Base-by-base conservation (phyloP, 2,888 invertebrate species). In the Mactromeris polynyma region DNA sequence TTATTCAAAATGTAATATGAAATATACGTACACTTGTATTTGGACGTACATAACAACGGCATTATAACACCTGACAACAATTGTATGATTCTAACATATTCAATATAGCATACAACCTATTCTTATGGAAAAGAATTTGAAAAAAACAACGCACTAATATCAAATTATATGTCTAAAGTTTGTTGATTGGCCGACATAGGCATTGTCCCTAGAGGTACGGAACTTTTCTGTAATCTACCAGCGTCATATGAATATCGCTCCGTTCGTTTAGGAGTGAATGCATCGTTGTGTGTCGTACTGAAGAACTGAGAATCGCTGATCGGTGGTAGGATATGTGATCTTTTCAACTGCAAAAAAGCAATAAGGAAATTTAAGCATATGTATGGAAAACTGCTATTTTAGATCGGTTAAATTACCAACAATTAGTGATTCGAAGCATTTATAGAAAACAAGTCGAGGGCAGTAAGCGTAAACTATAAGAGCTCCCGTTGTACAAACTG, bases 161-260 rank as follows among this genome's bases (percentile, higher is more conserved):
- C 26, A 26, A 26, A 64, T 11, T 26, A 84, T 78, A 84, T 73
- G 36, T 84, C 84, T 77, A 84, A 78, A 36, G 31, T 84, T 21
- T 73, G 6, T 46, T 83, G 69, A 40, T 38, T 7, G 0, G 4
- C n/a, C 33, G 40, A 31, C 19, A 58, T 36, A 31, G 85, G 33
- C 92, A 96, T 90, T 2, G 96, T 96, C 33, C 96, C 96, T 19
- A 96, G 83, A 3, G 96, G 96, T 19, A 96, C 96, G 40, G 96
- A 95, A 88, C 96, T 96, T 83, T 93, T 93, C 93, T 96, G 96
- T 21, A 96, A 87, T 19, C 94, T 89, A 21, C 95, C 95, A 9
- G 95, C 87, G 87, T 96, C 96, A 40, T 94, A 94, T 17, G 58
- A 69, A 69, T 90, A 89, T 77, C 85, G 93, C 17, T 92, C 91